Conservation (phyloP, 2,888 invertebrate species). For the Pyrocoelia pectoralis region DNA sequence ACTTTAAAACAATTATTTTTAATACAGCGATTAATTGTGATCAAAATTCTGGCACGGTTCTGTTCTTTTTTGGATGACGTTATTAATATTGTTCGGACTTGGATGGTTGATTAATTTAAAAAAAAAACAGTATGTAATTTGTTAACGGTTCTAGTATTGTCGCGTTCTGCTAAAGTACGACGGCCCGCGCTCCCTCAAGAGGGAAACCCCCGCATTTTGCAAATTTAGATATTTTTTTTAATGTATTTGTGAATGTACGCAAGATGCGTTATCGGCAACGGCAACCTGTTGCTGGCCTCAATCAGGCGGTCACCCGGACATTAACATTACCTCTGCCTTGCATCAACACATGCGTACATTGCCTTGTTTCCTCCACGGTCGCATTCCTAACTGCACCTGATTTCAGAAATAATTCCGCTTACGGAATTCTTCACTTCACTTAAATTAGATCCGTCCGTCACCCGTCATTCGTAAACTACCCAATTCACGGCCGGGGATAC, state of each 20-base stretch:
- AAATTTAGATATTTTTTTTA: background rate
- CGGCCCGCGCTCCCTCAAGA: too few species aligned
- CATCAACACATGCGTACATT: constrained; percentile 36
- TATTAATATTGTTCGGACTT: constrained; percentile 4
- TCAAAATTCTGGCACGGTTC: constrained; percentile 4
- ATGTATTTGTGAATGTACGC: constrained; percentile 6
- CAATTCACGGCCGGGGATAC: background rate
- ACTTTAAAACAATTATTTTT: background rate
- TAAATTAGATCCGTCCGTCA: too few species aligned
- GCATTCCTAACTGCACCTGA: constrained; percentile 50
- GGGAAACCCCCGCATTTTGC: constrained; percentile 2
- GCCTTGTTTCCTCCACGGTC: constrained; percentile 30
- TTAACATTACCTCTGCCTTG: constrained; percentile 41
- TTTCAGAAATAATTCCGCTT: constrained; percentile 31
- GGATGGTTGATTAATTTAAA: constrained; percentile 1
- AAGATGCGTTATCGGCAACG: constrained; percentile 27
- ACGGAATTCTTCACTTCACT: background rate
- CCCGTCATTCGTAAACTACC: too few species aligned
- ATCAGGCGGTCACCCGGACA: constrained; percentile 44
- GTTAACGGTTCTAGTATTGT: too few species aligned
- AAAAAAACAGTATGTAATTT: too few species aligned
- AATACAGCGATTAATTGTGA: background rate
- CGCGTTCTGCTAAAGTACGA: too few species aligned
- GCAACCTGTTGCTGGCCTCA: constrained; percentile 40
- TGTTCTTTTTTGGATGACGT: constrained; percentile 2